A percentile compares a stretch with the other conserved stretches of the same genome.
Evolutionary conservation across 2,888 invertebrate genomes (phyloP).

Genomic region (Sarcophaga rosellei): DNA sequence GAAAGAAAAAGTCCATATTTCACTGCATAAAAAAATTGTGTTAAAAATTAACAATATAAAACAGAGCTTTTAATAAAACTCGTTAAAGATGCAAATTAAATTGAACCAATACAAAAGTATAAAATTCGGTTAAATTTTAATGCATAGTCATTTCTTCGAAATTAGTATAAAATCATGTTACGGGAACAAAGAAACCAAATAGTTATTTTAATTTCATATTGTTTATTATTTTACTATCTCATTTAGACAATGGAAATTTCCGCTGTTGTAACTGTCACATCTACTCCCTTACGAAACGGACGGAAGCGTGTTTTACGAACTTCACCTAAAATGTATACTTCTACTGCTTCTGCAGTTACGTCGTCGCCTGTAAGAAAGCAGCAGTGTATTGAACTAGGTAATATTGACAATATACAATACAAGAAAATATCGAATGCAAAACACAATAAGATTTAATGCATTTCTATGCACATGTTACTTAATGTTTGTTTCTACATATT

Average conservation of each 20-base stretch:
- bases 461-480: not conserved
- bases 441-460: slow-evolving; percentile 6
- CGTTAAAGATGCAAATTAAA: no score
- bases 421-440: slow-evolving; percentile 18
- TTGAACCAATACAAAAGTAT: no score
- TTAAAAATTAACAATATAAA: no score
- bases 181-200: not conserved
- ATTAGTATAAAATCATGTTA: not conserved
- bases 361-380: slow-evolving; percentile 74
- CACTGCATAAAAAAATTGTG: no score
- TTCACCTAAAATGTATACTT: slow-evolving; percentile 66
- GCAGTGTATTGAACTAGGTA: slow-evolving; percentile 69
- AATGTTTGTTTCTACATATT: not conserved
- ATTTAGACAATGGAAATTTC: slow-evolving; percentile 57
- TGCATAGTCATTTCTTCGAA: no score
- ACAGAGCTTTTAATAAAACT: no score
- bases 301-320: slow-evolving; percentile 73
- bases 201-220: not conserved
- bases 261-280: slow-evolving; percentile 34
- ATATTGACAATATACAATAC: slow-evolving; percentile 11
- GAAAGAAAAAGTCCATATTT: no score
- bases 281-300: slow-evolving; percentile 76
- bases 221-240: slow-evolving; percentile 21
- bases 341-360: slow-evolving; percentile 45
- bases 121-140: no score